Evolutionary conservation across 1,140 invertebrate genomes (phyloP).

Genomic region (Saccostrea glomerata): DNA sequence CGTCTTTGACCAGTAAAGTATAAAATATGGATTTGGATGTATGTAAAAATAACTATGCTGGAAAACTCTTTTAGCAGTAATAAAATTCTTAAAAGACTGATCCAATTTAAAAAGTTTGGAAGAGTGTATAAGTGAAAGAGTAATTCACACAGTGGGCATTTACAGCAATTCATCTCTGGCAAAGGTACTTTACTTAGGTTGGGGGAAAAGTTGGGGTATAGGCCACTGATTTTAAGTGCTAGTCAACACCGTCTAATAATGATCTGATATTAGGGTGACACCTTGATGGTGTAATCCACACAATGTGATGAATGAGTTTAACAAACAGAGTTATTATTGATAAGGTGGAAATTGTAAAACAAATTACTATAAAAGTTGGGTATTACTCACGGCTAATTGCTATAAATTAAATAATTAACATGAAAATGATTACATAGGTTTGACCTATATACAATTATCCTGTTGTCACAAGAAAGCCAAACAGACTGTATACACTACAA

Average conservation of each 20-base stretch:
- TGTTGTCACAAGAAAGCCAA: no score
- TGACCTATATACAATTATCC: no score
- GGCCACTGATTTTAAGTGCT: not conserved
- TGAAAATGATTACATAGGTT: not conserved
- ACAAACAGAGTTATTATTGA: not conserved
- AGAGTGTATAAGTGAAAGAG: not conserved
- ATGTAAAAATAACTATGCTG: not conserved
- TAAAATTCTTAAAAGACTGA: no score
- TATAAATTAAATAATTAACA: constrained; percentile 14
- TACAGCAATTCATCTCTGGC: not conserved
- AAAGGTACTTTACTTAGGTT: not conserved
- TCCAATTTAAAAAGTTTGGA: no score
- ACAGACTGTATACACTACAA: no score
- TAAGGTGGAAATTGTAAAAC: not conserved
- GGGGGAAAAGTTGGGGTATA: not conserved
- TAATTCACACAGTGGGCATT: not conserved
- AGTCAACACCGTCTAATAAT: not conserved
- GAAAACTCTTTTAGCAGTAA: no score
- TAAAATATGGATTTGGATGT: no score
- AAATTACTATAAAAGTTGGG: not conserved
- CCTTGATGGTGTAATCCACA: not conserved
- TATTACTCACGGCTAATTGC: constrained; percentile 28
- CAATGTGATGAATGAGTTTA: not conserved
- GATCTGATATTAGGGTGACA: no score
- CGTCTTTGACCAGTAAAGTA: no score